Evolutionary conservation across 2,888 invertebrate genomes (phyloP).

Genomic region (Pelosia muscerda): DNA sequence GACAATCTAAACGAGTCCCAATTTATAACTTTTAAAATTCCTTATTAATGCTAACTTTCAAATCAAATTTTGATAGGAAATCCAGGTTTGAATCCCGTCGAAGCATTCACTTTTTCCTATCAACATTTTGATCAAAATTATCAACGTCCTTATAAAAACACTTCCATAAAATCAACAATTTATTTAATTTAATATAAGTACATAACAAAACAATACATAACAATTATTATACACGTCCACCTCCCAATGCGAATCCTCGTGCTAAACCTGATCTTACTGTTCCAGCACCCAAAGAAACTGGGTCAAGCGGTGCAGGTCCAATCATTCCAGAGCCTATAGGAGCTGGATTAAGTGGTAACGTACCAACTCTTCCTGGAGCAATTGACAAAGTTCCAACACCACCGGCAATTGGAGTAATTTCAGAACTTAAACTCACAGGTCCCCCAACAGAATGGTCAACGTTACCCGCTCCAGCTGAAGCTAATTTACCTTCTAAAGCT

Average conservation of each 20-base stretch:
- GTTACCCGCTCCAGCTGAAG: constrained; percentile 56
- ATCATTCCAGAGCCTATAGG: background rate
- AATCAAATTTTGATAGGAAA: too few species aligned
- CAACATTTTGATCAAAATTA: background rate
- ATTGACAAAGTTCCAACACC: background rate
- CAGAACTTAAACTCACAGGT: constrained; percentile 18
- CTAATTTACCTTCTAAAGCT: constrained; percentile 55
- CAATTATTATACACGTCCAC: constrained; percentile 2
- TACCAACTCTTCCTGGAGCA: background rate
- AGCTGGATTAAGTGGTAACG: background rate
- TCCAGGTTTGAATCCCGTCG: too few species aligned
- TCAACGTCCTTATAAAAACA: background rate
- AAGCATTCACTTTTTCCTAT: too few species aligned
- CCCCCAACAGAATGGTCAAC: constrained; percentile 55
- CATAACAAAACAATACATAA: background rate
- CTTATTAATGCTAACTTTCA: too few species aligned
- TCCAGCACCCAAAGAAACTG: background rate
- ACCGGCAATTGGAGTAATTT: constrained; percentile 14
- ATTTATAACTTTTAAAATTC: too few species aligned
- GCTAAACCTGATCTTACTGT: background rate
- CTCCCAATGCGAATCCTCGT: background rate
- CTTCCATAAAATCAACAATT: constrained; percentile 8
- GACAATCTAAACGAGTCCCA: too few species aligned
- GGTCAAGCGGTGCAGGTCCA: background rate
- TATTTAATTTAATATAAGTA: background rate